Evolutionary conservation across 2,113 vertebrate species (phyloP), one percentile per base, ranked within the genome.

Genomic region (Takifugu flavidus): DNA sequence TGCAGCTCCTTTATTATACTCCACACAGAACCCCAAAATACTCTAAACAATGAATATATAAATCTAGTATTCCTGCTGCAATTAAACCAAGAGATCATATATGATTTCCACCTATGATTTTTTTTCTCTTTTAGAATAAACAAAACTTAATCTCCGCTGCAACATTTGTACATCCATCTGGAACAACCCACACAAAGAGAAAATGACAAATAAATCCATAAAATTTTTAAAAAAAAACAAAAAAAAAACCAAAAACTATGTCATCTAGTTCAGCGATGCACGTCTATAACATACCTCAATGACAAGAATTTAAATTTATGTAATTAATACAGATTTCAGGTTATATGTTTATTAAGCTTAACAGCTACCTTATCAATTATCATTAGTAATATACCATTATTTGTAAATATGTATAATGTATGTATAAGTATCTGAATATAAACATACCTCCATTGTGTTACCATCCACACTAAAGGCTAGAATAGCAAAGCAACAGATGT

Each of bases 341-440:
- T 88, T 92, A 91, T 86, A 86, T 89, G 89, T 90, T 91, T 91
- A 89, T 91, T 89, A 91, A 89, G 90, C 87, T 91, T 91, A 91
- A 90, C 88, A 56, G 89, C 91, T 91, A 92, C 87, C 84, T 90
- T 90, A 91, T 91, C 86, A 85, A 90, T 92, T 89, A 91, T 91
- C 76, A 90, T 87, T 92, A 92, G 84, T 91, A 89, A 68, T 89
- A 91, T 90, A 88, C 70, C 68, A 78, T 85, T 89, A 88, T 83
- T 79, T 77, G 81, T 86, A 89, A 87, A 88, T 88, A 89, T 90
- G 87, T 82, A 84, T 89, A 83, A 78, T 89, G 77, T 80, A 66
- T 87, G 75, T 84, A 62, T 84, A 78, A 54, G 58, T 77, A 75
- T 86, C 59, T 85, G 78, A 83, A 86, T 86, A 88, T 76, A 87